Evolutionary conservation across 1,140 invertebrate genomes (phyloP).

Genomic region (Drosophila ercepeae): DNA sequence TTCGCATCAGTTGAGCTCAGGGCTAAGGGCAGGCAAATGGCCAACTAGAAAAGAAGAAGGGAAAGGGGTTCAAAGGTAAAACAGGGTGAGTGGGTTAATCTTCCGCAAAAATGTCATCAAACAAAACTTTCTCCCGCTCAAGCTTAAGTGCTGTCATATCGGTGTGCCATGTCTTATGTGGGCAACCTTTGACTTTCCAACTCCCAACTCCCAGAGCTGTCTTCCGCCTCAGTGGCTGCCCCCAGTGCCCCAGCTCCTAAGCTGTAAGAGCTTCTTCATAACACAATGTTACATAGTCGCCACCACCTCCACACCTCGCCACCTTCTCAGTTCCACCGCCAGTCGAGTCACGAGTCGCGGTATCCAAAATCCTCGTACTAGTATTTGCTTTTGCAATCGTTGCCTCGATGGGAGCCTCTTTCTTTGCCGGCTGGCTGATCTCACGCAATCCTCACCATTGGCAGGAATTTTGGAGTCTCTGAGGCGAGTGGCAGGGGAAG

Average conservation of each 20-base stretch:
- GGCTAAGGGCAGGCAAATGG: slow-evolving; percentile 41
- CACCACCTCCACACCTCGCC: slow-evolving; percentile 5
- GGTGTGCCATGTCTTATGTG: slow-evolving; percentile 26
- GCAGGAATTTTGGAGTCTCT: background rate
- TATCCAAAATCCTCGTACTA: slow-evolving; percentile 25
- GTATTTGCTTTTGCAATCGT: slow-evolving; percentile 14
- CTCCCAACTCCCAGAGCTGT: slow-evolving; percentile 9
- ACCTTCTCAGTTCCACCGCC: background rate
- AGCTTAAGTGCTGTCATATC: slow-evolving; percentile 40
- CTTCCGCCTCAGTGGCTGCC: slow-evolving; percentile 13
- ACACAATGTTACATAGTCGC: slow-evolving; percentile 51
- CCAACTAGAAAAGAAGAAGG: slow-evolving; percentile 35
- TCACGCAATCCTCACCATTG: slow-evolving; percentile 39
- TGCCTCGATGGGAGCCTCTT: slow-evolving; percentile 30
- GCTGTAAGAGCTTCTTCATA: background rate
- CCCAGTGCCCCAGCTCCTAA: background rate
- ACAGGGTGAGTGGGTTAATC: slow-evolving; percentile 41
- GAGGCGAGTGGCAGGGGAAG: slow-evolving; percentile 4
- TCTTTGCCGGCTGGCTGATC: slow-evolving; percentile 50
- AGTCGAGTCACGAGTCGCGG: slow-evolving; percentile 32
- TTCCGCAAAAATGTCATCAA: slow-evolving; percentile 50
- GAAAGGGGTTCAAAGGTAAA: background rate
- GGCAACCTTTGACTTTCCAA: slow-evolving; percentile 45
- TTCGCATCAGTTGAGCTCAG: slow-evolving; percentile 11
- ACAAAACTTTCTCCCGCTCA: slow-evolving; percentile 44